Conservation (phyloP, 2,113 vertebrate species). For the Callorhinus ursinus region DNA sequence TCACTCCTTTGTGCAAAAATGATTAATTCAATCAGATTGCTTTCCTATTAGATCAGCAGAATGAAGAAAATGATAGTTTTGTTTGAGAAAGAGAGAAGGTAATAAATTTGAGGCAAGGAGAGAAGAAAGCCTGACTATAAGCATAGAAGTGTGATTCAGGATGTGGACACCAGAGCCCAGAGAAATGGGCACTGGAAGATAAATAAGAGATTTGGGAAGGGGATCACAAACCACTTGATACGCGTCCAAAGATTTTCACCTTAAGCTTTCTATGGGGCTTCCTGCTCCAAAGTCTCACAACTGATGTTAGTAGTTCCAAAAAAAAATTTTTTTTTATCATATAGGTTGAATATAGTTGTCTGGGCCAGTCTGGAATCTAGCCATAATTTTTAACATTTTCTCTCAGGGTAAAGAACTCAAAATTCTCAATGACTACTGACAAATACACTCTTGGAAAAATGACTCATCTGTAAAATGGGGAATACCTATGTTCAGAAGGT, state of each 20-base stretch:
- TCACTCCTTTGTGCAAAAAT: not conserved
- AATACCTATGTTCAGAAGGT: conserved; percentile 47
- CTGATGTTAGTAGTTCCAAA: not conserved
- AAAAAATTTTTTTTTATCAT: not conserved
- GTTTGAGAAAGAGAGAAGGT: not conserved
- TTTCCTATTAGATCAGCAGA: not conserved
- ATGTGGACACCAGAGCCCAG: not conserved
- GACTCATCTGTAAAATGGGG: conserved; percentile 33
- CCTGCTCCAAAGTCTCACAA: not conserved
- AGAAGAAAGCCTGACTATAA: not conserved
- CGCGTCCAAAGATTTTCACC: not conserved
- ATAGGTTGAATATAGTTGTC: not conserved
- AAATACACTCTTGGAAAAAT: conserved; percentile 39
- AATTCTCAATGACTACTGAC: conserved; percentile 28
- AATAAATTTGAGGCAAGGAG: not conserved
- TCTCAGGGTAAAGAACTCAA: conserved; percentile 36
- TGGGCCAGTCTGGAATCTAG: not conserved
- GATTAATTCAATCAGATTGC: not conserved
- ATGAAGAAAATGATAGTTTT: not conserved
- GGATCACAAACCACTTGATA: accelerated
- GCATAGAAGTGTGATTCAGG: not conserved
- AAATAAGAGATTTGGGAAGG: not conserved
- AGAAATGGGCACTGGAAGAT: not conserved
- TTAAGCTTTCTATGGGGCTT: not conserved
- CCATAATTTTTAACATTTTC: conserved; percentile 22